Evolutionary conservation across 2,888 invertebrate species (phyloP).

Genomic region (Drosophila nigricruria): DNA sequence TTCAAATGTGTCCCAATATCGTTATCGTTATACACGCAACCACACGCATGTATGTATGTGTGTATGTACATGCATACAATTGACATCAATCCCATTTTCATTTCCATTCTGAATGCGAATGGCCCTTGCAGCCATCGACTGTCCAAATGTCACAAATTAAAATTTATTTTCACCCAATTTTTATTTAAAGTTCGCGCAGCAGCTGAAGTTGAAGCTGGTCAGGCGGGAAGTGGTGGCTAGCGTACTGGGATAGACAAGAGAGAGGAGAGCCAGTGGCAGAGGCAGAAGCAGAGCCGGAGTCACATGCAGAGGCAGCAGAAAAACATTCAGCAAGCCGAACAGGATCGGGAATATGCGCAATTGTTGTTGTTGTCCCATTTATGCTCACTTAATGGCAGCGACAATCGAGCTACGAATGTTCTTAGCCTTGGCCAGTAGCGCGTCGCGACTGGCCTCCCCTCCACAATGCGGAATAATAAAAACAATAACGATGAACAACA

Average conservation of each 20-base stretch:
- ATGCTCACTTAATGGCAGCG: constrained; percentile 74
- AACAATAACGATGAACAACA: constrained; percentile 57
- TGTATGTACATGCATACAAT: constrained; percentile 10
- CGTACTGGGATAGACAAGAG: background rate
- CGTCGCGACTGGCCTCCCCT: constrained; percentile 8
- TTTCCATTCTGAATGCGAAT: constrained; percentile 11
- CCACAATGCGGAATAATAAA: constrained; percentile 67
- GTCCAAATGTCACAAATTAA: constrained; percentile 63
- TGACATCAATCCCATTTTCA: constrained; percentile 41
- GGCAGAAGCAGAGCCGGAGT: background rate
- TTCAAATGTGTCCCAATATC: constrained; percentile 49
- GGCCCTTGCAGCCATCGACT: constrained; percentile 24
- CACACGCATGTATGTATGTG: too few relatives aligned
- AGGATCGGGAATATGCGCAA: constrained; percentile 27
- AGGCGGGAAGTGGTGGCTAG: background rate
- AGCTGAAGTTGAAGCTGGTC: background rate
- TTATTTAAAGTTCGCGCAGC: constrained; percentile 58
- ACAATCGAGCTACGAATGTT: constrained; percentile 70
- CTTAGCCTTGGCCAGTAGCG: constrained; percentile 65
- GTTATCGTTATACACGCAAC: constrained; percentile 38
- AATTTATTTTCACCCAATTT: constrained; percentile 68
- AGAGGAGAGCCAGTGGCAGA: background rate
- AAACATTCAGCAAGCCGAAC: constrained; percentile 35
- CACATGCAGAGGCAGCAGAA: background rate
- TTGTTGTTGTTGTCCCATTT: constrained; percentile 64